Percentiles rank a stretch among this genome's conserved stretches.
phyloP scores from a whole-genome alignment of 2,888 invertebrate species.

The Physocephala rufipes region DNA sequence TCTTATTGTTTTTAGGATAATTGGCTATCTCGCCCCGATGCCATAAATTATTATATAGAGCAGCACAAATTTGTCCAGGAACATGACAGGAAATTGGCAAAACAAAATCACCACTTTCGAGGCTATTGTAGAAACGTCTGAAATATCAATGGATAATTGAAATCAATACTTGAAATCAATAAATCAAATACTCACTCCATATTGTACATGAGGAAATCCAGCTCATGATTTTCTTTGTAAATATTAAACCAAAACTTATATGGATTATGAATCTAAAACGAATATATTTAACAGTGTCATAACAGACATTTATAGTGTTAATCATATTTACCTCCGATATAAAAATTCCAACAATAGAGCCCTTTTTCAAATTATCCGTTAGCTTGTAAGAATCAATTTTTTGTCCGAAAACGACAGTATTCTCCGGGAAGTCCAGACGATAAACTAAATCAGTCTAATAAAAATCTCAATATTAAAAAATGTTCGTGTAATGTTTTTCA shows the following conservation, averaged over 20 bases:
- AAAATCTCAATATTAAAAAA: conserved; percentile 27
- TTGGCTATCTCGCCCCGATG: conserved; percentile 56
- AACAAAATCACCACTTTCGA: conserved; percentile 40
- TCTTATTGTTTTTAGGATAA: conserved; percentile 42
- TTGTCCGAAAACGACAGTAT: conserved; percentile 50
- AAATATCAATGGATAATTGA: neutral
- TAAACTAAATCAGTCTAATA: conserved; percentile 54
- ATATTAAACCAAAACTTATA: conserved; percentile 58
- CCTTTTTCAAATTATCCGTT: conserved; percentile 38
- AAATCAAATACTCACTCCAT: conserved; percentile 53
- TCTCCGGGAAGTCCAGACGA: conserved; percentile 53
- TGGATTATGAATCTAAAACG: conserved; percentile 54
- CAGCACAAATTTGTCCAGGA: conserved; percentile 56
- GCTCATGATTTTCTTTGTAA: conserved; percentile 49
- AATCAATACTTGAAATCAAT: neutral
- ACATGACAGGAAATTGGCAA: conserved; percentile 52
- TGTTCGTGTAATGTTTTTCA: neutral
- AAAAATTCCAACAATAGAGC: conserved; percentile 47
- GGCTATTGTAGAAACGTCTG: conserved; percentile 49
- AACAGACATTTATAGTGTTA: no score
- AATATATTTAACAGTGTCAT: neutral
- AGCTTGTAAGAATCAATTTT: conserved; percentile 45
- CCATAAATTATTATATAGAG: conserved; percentile 50
- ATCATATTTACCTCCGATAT: conserved; percentile 48
- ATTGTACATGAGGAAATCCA: conserved; percentile 49